Evolutionary conservation across 2,113 vertebrate species (phyloP).

Genomic region (Xenopus borealis): DNA sequence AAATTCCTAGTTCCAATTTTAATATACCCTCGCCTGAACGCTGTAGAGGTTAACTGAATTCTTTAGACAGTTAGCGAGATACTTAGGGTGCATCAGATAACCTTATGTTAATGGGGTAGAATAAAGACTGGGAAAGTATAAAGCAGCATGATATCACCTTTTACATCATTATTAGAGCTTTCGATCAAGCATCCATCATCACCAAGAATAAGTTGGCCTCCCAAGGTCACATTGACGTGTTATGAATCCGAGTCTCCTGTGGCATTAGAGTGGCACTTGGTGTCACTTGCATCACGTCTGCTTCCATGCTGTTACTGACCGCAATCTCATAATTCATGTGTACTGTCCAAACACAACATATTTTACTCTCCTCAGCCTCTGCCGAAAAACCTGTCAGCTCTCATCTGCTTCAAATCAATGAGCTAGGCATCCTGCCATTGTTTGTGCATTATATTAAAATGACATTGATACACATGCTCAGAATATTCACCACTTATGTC

Average conservation of each 20-base stretch:
- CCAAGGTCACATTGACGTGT: background rate
- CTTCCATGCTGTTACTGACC: constrained; percentile 14
- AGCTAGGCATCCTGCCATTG: constrained; percentile 31
- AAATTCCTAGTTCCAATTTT: too few relatives aligned
- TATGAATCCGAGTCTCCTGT: background rate
- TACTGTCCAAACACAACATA: constrained; percentile 25
- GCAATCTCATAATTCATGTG: constrained; percentile 17
- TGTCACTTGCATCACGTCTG: background rate
- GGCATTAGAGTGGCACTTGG: background rate
- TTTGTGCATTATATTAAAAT: constrained; percentile 58
- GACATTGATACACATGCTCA: constrained; percentile 52
- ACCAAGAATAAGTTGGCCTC: background rate
- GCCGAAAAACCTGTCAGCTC: constrained; percentile 26
- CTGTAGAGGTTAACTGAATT: too few relatives aligned
- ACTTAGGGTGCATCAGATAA: too few relatives aligned
- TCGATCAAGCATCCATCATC: background rate
- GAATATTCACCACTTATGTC: constrained; percentile 54
- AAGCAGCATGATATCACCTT: too few relatives aligned
- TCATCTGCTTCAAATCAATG: constrained; percentile 49
- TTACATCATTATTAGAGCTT: too few relatives aligned
- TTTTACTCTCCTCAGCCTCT: constrained; percentile 17
- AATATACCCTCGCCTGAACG: too few relatives aligned
- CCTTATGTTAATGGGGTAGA: too few relatives aligned
- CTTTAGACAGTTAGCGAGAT: too few relatives aligned
- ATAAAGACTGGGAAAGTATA: too few relatives aligned